phyloP scores from a whole-genome alignment of 2,113 vertebrate genomes.

The Takifugu flavidus region DNA sequence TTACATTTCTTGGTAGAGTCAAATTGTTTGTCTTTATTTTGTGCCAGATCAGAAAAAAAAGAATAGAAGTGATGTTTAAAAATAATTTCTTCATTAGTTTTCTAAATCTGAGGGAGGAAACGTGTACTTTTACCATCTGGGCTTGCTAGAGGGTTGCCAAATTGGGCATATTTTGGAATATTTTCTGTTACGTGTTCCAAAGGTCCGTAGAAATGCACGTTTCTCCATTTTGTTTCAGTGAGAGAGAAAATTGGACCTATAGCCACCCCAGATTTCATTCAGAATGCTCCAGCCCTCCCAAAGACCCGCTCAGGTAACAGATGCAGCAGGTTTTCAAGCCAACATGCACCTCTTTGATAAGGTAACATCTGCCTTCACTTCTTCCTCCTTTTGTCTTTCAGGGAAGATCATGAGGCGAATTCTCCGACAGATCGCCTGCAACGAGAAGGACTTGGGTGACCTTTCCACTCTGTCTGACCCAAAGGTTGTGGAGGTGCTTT shows the following conservation, averaged over 20 bases:
- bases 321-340: no score
- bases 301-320: conserved; percentile 81
- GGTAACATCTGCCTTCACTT: background rate
- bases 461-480: conserved; percentile 80
- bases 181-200: background rate
- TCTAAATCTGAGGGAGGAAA: no score
- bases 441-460: conserved; percentile 79
- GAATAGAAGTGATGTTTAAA: no score
- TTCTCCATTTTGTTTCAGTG: background rate
- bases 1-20: no score
- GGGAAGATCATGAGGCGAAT: conserved; percentile 82
- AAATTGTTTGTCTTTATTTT: no score
- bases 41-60: no score
- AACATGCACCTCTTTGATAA: background rate
- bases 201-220: background rate
- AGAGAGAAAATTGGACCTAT: conserved; percentile 80
- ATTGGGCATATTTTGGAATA: background rate
- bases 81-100: no score
- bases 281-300: conserved; percentile 79
- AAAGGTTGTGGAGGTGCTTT: conserved; percentile 76
- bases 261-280: conserved; percentile 81
- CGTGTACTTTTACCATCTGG: no score
- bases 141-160: no score
- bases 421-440: conserved; percentile 77
- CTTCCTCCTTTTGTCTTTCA: conserved; percentile 18